Evolutionary conservation across 2,113 vertebrate species (phyloP).

Genomic region (Aegithalos caudatus): DNA sequence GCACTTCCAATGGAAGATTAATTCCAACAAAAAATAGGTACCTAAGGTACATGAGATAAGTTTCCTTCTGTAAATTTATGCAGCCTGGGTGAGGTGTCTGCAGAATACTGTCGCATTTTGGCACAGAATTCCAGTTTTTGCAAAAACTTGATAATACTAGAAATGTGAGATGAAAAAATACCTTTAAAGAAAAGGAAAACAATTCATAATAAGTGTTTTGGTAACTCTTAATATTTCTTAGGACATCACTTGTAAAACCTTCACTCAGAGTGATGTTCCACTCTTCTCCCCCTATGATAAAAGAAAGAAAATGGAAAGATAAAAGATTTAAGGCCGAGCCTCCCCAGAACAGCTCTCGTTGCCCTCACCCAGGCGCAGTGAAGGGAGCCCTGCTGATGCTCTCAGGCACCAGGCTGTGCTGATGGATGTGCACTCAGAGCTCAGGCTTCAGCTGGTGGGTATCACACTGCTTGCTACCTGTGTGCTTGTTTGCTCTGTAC

Average conservation of each 20-base stretch:
- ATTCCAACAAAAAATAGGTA: background rate
- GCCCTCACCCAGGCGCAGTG: background rate
- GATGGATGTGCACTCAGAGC: background rate
- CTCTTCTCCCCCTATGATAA: background rate
- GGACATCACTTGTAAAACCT: background rate
- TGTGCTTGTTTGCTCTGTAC: background rate
- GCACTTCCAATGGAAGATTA: background rate
- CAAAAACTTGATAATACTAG: background rate
- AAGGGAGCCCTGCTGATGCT: background rate
- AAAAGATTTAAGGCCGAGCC: background rate
- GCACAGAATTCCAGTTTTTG: background rate
- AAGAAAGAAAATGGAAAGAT: background rate
- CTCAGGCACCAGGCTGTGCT: background rate
- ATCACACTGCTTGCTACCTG: background rate
- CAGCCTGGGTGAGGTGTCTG: background rate
- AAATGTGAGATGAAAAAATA: background rate
- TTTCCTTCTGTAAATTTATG: background rate
- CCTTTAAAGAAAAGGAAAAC: background rate
- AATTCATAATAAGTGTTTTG: background rate
- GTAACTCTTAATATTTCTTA: background rate
- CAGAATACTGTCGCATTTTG: background rate
- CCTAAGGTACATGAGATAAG: background rate
- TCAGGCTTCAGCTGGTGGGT: background rate
- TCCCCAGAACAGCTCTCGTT: fast-evolving
- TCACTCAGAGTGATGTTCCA: background rate